A percentile compares a stretch with the other conserved stretches of the same genome.
Conservation (phyloP, 2,113 vertebrate genomes). For the Pavo muticus region DNA sequence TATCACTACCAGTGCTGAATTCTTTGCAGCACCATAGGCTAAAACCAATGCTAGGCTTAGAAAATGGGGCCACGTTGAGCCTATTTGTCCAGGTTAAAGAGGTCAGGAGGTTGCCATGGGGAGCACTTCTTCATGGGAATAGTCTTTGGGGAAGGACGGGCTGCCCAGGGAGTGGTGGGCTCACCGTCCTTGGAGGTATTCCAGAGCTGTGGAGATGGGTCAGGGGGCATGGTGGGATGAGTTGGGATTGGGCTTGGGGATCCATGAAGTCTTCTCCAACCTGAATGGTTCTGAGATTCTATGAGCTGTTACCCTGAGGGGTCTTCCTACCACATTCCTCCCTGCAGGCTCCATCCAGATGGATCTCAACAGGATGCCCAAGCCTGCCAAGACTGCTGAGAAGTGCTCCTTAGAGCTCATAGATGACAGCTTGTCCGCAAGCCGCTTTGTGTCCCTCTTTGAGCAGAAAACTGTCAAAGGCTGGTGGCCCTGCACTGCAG, state of each 20-base stretch:
- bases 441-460: slow-evolving; percentile 89
- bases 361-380: slow-evolving; percentile 93
- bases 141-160: rapidly evolving
- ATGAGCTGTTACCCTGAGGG: rapidly evolving
- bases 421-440: slow-evolving; percentile 59
- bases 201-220: not conserved
- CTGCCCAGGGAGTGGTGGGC: not conserved
- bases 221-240: too few relatives aligned
- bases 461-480: slow-evolving; percentile 95
- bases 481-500: slow-evolving; percentile 93
- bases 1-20: not conserved
- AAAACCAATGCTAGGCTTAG: not conserved
- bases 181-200: not conserved
- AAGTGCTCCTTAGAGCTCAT: slow-evolving; percentile 87
- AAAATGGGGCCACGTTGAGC: not conserved
- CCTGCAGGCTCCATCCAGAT: slow-evolving; percentile 88
- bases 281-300: not conserved
- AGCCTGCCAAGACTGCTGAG: slow-evolving; percentile 88
- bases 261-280: not conserved
- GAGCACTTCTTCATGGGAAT: not conserved
- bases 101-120: not conserved
- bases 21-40: not conserved
- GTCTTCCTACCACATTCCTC: rapidly evolving
- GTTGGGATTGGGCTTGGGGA: not conserved
- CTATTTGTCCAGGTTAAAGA: not conserved